These are phyloP conservation scores for Dendrocincla tyrannina DNA, from an alignment of 2,797 vertebrate species.

Conservation along the genomic window DNA sequence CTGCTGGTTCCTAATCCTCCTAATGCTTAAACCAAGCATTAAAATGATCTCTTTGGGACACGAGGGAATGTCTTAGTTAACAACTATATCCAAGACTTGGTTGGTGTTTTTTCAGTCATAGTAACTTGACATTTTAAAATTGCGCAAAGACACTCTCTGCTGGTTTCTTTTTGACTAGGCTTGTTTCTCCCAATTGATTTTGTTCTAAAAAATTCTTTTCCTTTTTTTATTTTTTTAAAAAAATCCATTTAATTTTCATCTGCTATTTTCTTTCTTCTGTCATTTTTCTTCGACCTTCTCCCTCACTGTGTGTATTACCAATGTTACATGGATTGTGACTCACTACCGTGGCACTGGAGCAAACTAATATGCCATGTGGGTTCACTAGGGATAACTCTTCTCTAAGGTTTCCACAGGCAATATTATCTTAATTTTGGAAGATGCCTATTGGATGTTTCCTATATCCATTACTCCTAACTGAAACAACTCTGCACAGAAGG, in stretches of 20 bases:
- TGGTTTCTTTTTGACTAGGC: background rate
- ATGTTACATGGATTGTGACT: background rate
- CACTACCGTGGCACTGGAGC: background rate
- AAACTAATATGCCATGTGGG: background rate
- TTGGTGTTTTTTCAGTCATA: background rate
- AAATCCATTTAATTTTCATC: background rate
- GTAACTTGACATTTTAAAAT: background rate
- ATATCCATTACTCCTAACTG: background rate
- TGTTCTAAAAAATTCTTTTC: background rate
- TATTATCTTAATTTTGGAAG: background rate
- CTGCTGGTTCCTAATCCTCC: background rate
- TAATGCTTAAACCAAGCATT: background rate
- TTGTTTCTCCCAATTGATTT: background rate
- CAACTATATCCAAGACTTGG: background rate
- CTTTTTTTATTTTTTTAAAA: background rate
- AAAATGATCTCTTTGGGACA: background rate
- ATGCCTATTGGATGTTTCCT: background rate
- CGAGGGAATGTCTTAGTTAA: background rate
- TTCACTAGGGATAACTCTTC: background rate
- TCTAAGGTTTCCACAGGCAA: background rate
- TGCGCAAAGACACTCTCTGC: background rate
- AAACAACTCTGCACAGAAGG: background rate
- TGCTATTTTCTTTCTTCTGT: background rate
- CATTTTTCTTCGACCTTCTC: background rate
- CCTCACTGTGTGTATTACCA: background rate